Conservation (phyloP, 1,140 invertebrate species). For the Pogonomyrmex barbatus region DNA sequence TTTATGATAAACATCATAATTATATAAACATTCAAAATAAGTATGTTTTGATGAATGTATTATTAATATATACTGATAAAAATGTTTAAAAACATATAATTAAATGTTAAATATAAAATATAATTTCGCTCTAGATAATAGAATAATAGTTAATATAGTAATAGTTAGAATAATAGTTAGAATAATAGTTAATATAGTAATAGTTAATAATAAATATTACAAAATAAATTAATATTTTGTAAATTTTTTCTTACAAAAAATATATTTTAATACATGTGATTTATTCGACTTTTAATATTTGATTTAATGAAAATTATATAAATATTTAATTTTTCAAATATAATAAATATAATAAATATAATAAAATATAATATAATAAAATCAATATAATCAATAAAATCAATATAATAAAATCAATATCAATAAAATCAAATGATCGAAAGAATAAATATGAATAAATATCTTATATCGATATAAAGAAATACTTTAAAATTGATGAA, state of each 20-base stretch:
- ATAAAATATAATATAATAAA: no score
- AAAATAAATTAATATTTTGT: neutral
- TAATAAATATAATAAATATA: no score
- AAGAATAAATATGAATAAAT: slow-evolving; percentile 4
- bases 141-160: no score
- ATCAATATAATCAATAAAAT: no score
- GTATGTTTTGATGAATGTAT: neutral
- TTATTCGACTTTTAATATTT: neutral
- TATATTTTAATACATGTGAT: neutral
- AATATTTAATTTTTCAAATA: neutral
- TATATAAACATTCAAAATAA: no score
- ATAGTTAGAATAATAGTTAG: no score
- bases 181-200: no score
- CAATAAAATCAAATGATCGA: neutral
- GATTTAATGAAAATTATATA: neutral
- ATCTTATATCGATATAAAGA: neutral
- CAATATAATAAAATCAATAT: no score
- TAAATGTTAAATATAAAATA: neutral
- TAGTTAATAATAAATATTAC: neutral
- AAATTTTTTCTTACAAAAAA: neutral
- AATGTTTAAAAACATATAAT: neutral
- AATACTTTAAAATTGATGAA: neutral
- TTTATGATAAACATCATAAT: no score
- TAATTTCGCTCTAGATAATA: neutral
- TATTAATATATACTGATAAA: neutral